A percentile compares a stretch with the other conserved stretches of the same genome.
These are phyloP conservation scores for Phrynocephalus versicolor DNA, from an alignment of 2,113 vertebrate species.

Conservation along the genomic window DNA sequence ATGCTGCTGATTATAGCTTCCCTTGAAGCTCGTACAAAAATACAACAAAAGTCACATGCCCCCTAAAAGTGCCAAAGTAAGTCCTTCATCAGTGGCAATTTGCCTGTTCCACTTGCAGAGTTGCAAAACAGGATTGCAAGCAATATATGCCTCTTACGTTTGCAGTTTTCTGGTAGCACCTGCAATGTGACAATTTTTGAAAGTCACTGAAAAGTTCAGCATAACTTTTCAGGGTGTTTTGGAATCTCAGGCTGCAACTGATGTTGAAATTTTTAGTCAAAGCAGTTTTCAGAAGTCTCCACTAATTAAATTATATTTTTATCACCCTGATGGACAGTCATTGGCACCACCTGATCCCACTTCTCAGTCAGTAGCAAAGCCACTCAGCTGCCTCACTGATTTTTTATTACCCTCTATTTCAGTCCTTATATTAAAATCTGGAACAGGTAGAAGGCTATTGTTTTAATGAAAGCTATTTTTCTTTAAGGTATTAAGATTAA, in stretches of 20 bases:
- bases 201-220: background rate
- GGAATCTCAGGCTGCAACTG: background rate
- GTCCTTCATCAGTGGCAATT: too few relatives aligned
- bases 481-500: background rate
- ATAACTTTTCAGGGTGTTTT: background rate
- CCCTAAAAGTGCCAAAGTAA: too few relatives aligned
- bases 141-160: background rate
- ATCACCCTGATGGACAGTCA: background rate
- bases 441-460: background rate
- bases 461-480: background rate
- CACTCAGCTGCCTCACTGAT: background rate
- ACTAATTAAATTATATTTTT: background rate
- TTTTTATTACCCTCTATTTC: background rate
- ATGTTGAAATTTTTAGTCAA: background rate
- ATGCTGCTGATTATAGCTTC: too few relatives aligned
- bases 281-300: background rate
- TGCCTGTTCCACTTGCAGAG: too few relatives aligned
- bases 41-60: too few relatives aligned
- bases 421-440: background rate
- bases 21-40: too few relatives aligned
- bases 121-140: background rate
- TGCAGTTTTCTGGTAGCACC: too few relatives aligned
- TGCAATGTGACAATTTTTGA: background rate
- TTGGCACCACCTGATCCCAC: background rate
- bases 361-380: background rate